These are phyloP conservation scores for Fregetta grallaria DNA, from an alignment of 2,113 vertebrate genomes.

Conservation along the genomic window DNA sequence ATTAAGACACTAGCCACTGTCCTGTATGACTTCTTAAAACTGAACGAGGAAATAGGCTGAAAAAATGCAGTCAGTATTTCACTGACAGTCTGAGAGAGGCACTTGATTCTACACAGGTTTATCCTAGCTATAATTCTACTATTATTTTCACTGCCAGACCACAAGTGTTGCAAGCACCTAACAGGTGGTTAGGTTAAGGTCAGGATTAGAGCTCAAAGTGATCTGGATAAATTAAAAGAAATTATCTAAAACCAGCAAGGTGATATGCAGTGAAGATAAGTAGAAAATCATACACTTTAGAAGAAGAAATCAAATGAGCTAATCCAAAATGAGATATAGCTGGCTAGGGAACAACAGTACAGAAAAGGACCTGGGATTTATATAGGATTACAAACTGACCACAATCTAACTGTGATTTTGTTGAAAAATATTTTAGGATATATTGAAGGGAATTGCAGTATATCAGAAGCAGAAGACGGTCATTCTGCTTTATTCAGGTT, in stretches of 20 bases:
- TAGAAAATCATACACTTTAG: background rate
- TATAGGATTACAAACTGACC: background rate
- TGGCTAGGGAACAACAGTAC: background rate
- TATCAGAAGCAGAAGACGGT: background rate
- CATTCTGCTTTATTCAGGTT: background rate
- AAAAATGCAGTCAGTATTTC: background rate
- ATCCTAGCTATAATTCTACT: background rate
- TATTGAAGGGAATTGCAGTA: background rate
- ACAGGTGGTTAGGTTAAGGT: background rate
- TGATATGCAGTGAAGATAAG: background rate
- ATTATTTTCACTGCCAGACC: background rate
- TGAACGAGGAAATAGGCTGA: background rate
- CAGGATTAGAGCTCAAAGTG: background rate
- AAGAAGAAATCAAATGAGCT: background rate
- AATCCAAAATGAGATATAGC: background rate
- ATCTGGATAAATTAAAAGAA: background rate
- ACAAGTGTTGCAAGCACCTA: background rate
- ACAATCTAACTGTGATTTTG: background rate
- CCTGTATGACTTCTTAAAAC: background rate
- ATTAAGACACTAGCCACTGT: background rate
- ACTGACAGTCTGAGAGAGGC: background rate
- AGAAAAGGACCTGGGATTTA: background rate
- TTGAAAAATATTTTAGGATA: background rate
- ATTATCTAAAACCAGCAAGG: background rate
- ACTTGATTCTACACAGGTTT: background rate